Evolutionary conservation across 1,140 invertebrate species (phyloP), one percentile per base, ranked within the genome.

Genomic region (Apis florea): DNA sequence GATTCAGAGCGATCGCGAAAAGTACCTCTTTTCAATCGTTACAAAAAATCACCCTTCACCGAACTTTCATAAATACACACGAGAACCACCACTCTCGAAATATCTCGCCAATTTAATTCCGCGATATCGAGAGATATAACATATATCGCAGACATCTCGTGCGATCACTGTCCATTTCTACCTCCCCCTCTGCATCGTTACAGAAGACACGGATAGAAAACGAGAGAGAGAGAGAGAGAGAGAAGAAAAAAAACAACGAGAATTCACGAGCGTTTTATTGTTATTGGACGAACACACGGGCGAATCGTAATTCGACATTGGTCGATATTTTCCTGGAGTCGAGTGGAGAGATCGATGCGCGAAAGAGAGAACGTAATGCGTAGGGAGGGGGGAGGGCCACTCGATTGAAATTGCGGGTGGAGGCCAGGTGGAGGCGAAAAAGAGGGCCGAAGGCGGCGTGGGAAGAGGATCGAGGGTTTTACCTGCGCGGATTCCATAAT

Each of bases 401-500:
- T 70, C 67, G 24, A 82, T 82, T 76, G 83, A 82, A 84, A 84
- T 82, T 76, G 79, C 61, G 15, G 69, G n/a, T n/a, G n/a, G n/a
- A n/a, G 40, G 24, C 49, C 76, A 78, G 81, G 58, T 66, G 47
- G 49, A 68, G 51, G 19, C 31, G 26, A 49, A 77, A 63, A 56
- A 49, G 72, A 26, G 64, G 56, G n/a, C 49, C 26, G 69, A 81
- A 81, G 72, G 49, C 19, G 69, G 8, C 24, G 19, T 54, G 82
- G 76, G n/a, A 75, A 68, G 71, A 85, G 81, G 87, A 83, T 87
- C 74, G 85, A 83, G 79, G 77, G 73, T 85, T 88, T 87, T 73
- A 80, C 87, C 75, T 83, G 71, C 68, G 83, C 69, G 71, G 69
- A 87, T 92, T 89, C 85, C 79, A 86, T 90, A 91, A 92, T 91